A percentile compares a stretch with the other conserved stretches of the same genome.
Evolutionary conservation across 2,797 vertebrate species (phyloP).

Genomic region (Gallirallus australis): DNA sequence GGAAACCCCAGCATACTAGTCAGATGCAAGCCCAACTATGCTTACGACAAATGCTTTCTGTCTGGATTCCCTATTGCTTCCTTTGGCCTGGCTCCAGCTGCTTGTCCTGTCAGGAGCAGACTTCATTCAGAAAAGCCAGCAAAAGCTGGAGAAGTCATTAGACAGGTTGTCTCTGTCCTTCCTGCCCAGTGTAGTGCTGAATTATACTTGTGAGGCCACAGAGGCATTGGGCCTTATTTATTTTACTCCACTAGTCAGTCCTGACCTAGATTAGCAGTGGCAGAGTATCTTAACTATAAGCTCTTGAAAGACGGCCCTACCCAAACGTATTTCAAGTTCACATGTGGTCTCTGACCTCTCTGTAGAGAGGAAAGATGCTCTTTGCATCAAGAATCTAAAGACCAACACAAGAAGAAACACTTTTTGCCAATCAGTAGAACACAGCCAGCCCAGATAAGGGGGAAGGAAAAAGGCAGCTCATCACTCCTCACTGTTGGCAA

Average conservation of each 20-base stretch:
- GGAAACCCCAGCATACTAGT: background rate
- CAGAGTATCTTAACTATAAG: slow-evolving; percentile 9
- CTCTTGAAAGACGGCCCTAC: slow-evolving; percentile 20
- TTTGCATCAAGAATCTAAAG: background rate
- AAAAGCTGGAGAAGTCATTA: slow-evolving; percentile 4
- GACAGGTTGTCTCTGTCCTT: background rate
- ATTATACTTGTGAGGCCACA: background rate
- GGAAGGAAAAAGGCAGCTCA: background rate
- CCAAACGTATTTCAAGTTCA: slow-evolving; percentile 1
- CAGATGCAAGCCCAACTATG: background rate
- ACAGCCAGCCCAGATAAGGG: background rate
- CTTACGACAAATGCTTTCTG: background rate
- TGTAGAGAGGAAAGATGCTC: background rate
- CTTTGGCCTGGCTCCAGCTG: slow-evolving; percentile 3
- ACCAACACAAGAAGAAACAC: background rate
- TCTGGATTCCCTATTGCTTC: background rate
- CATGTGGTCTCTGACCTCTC: background rate
- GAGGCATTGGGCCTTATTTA: slow-evolving; percentile 13
- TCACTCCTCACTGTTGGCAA: background rate
- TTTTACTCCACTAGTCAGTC: background rate
- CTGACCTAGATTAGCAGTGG: slow-evolving; percentile 15
- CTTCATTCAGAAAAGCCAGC: background rate
- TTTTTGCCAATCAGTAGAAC: background rate
- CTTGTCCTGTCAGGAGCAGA: slow-evolving; percentile 4
- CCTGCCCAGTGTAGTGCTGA: background rate